Evolutionary conservation across 2,113 vertebrate species (phyloP).

Genomic region (Dipodomys spectabilis): DNA sequence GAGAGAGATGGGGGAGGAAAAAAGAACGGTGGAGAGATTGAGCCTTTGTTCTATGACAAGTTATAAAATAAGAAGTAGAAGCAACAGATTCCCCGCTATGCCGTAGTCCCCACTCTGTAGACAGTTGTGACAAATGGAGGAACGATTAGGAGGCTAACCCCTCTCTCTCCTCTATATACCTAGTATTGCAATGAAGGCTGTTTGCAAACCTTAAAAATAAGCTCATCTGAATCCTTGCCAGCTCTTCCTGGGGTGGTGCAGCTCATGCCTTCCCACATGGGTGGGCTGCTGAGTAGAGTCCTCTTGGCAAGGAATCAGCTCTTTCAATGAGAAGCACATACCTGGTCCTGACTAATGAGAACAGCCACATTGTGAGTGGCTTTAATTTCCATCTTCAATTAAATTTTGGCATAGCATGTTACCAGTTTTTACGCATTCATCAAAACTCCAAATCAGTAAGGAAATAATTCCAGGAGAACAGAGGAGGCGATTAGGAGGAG

Average conservation of each 20-base stretch:
- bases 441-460: not conserved
- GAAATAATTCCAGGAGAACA: slow-evolving; percentile 41
- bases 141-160: not conserved
- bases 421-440: slow-evolving; percentile 24
- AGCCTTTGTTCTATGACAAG: slow-evolving; percentile 1
- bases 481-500: not conserved
- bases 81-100: not conserved
- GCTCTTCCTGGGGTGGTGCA: not conserved
- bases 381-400: slow-evolving; percentile 61
- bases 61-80: not conserved
- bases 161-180: not conserved
- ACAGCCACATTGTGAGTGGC: not conserved
- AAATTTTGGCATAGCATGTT: slow-evolving; percentile 45
- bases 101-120: not conserved
- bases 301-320: not conserved
- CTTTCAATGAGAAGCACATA: slow-evolving; percentile 45
- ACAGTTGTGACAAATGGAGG: not conserved
- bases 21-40: not conserved
- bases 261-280: not conserved
- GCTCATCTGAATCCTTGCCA: not conserved
- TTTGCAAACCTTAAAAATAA: not conserved
- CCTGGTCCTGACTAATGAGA: slow-evolving; percentile 61
- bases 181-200: not conserved
- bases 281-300: not conserved
- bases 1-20: not conserved